phyloP scores from a whole-genome alignment of 2,797 vertebrate genomes.

The Chelon auratus region DNA sequence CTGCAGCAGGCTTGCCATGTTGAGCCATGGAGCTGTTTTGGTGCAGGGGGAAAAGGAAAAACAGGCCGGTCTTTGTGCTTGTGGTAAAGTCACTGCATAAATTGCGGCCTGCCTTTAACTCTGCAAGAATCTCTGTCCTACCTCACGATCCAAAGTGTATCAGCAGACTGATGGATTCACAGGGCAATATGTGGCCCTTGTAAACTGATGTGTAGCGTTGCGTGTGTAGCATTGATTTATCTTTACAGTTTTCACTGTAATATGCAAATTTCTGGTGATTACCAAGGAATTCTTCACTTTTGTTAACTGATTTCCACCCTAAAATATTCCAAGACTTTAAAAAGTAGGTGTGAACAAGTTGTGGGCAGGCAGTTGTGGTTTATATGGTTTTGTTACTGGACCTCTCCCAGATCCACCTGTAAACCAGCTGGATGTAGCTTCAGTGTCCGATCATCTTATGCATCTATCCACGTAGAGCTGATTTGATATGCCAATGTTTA shows the following conservation, averaged over 20 bases:
- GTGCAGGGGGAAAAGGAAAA: constrained; percentile 38
- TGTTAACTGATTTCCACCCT: constrained; percentile 4
- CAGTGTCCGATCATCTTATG: neutral
- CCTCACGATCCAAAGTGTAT: constrained; percentile 5
- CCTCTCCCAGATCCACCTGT: constrained; percentile 57
- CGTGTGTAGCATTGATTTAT: neutral
- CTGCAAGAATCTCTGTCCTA: constrained; percentile 13
- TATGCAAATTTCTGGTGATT: neutral
- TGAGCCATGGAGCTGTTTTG: constrained; percentile 36
- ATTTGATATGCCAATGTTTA: neutral
- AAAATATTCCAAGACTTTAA: constrained; percentile 23
- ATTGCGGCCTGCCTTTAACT: constrained; percentile 42
- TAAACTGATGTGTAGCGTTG: neutral
- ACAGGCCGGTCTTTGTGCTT: constrained; percentile 64
- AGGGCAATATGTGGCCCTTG: neutral
- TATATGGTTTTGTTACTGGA: constrained; percentile 54
- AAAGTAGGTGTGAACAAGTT: constrained; percentile 68
- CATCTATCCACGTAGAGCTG: neutral
- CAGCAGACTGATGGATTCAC: neutral
- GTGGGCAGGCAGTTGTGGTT: constrained; percentile 43
- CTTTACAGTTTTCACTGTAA: constrained; percentile 10
- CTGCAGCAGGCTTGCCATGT: constrained; percentile 24
- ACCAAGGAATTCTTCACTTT: constrained; percentile 2
- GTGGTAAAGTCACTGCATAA: constrained; percentile 50
- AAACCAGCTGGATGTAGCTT: constrained; percentile 50